Evolutionary conservation across 2,888 invertebrate species (phyloP), one percentile per base, ranked within the genome.

Genomic region (Eristalis arbustorum): DNA sequence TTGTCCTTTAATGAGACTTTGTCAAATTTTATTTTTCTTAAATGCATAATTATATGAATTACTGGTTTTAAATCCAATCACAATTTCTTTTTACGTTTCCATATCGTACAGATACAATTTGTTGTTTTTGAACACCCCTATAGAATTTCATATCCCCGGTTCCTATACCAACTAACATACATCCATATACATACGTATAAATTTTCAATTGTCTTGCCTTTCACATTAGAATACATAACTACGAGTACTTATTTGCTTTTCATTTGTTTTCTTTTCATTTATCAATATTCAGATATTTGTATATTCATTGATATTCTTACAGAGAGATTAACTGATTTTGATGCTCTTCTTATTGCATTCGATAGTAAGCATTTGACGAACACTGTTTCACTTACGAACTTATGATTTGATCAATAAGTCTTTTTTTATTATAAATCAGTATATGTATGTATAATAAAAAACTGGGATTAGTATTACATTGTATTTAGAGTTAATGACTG

Each of bases 51-150:
- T 74, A 75, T 79, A 87, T 79, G 78, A 72, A 75, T 79, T 88
- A 69, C 88, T 84, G 77, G 73, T 79, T 74, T 84, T 80, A 61
- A 81, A 83, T 84, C 77, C 83, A 88, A 88, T 88, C 82, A 84
- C 84, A 88, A 80, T 88, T 23, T 73, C 72, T 79, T 67, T 71
- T 61, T 75, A 57, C 67, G 63, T 74, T 71, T 84, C 63, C 25
- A 25, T 62, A 66, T 66, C 74, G 40, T 64, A 77, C 69, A 75
- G 61, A 81, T 66, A 80, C 74, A 74, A 74, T 63, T 25, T 72
- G 28, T 42, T 61, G 67, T 40, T 61, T 66, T 78, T 23, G 63
- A 71, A 63, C 57, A 62, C 34, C 68, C 62, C 61, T 68, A 49
- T 25, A 68, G 61, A 57, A 74, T 75, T 75, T 66, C 23, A 61